These are phyloP conservation scores for Vollenhovia emeryi DNA, from an alignment of 1,140 invertebrate species.

Conservation along the genomic window DNA sequence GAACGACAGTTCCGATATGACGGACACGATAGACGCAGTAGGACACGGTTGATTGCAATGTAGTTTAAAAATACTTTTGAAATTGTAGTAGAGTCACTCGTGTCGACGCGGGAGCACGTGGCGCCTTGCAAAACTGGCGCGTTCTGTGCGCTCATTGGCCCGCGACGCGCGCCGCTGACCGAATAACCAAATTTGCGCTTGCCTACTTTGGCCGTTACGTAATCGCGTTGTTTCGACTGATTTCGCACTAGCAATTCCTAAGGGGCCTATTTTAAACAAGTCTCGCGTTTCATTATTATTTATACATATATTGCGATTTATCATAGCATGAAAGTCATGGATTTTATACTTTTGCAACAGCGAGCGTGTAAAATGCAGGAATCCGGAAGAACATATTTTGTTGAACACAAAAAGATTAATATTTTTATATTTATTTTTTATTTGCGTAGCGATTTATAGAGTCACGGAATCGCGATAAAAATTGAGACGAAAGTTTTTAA, in stretches of 20 bases:
- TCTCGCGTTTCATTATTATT: slow-evolving; percentile 5
- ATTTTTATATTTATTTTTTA: neutral
- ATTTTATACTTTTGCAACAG: neutral
- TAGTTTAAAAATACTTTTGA: slow-evolving; percentile 7
- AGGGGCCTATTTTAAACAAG: slow-evolving; percentile 35
- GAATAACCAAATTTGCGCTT: slow-evolving; percentile 84
- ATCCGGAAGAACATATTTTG: neutral
- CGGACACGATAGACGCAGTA: neutral
- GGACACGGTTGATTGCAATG: neutral
- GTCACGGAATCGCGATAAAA: neutral
- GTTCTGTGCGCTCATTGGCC: slow-evolving; percentile 66
- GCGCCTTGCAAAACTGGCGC: slow-evolving; percentile 46
- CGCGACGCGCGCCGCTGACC: slow-evolving; percentile 79
- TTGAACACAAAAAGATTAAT: neutral
- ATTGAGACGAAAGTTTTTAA: neutral
- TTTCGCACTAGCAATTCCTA: neutral
- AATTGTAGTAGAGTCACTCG: neutral
- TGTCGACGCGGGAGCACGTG: slow-evolving; percentile 18
- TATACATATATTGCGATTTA: neutral
- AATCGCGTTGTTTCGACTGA: slow-evolving; percentile 54
- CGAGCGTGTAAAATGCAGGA: neutral
- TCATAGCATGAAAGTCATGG: neutral
- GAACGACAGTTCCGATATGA: neutral
- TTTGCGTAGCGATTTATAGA: neutral
- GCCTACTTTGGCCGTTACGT: slow-evolving; percentile 81